Evolutionary conservation across 1,140 invertebrate species (phyloP).

Genomic region (Gryon sp.): DNA sequence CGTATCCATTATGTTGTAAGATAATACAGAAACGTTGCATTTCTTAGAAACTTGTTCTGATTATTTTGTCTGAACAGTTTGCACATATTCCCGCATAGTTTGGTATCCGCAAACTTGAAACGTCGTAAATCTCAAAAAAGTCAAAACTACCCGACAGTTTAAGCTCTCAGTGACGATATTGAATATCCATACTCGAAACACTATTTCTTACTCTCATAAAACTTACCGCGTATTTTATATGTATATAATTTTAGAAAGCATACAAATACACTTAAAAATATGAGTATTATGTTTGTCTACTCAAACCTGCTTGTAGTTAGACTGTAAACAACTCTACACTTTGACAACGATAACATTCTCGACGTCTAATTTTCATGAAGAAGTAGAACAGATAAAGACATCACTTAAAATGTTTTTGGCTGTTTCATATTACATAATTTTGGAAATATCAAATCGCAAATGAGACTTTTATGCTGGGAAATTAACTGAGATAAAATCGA

Average conservation of each 20-base stretch:
- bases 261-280: not conserved
- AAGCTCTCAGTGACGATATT: constrained; percentile 25
- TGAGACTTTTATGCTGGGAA: too few relatives aligned
- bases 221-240: too few relatives aligned
- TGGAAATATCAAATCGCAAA: too few relatives aligned
- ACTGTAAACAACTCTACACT: constrained; percentile 36
- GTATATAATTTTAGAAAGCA: not conserved
- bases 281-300: not conserved
- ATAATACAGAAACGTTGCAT: too few relatives aligned
- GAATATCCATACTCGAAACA: constrained; percentile 33
- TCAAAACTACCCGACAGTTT: constrained; percentile 19
- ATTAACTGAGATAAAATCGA: too few relatives aligned
- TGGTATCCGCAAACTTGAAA: not conserved
- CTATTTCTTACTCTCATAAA: too few relatives aligned
- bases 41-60: too few relatives aligned
- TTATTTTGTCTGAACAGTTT: too few relatives aligned
- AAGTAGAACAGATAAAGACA: constrained; percentile 1
- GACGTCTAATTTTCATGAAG: constrained; percentile 38
- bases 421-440: too few relatives aligned
- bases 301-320: constrained; percentile 7
- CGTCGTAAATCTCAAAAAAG: not conserved
- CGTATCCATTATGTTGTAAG: too few relatives aligned
- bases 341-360: constrained; percentile 33
- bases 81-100: too few relatives aligned
- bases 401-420: too few relatives aligned